phyloP scores from a whole-genome alignment of 2,888 invertebrate species.

The Deladenus siricidicola region DNA sequence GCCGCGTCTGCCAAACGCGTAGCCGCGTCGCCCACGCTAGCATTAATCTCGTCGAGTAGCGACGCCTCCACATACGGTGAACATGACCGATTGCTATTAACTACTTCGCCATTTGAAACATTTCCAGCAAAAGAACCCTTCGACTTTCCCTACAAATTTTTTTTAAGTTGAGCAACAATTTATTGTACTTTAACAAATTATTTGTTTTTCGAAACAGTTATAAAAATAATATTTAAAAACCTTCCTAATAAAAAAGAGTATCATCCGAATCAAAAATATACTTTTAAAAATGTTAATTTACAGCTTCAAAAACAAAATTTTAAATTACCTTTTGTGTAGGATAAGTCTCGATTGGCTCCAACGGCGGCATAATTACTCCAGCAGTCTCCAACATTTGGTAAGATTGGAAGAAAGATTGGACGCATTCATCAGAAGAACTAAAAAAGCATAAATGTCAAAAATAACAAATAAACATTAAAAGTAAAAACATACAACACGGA shows the following conservation, averaged over 20 bases:
- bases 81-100: slow-evolving; percentile 4
- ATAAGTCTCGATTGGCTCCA: neutral
- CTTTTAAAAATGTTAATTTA: no score
- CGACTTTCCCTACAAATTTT: neutral
- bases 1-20: neutral
- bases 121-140: neutral
- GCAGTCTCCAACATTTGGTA: slow-evolving; percentile 62
- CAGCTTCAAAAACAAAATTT: no score
- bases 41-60: neutral
- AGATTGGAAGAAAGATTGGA: slow-evolving; percentile 45
- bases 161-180: no score
- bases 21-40: neutral
- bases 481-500: slow-evolving; percentile 62
- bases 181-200: no score
- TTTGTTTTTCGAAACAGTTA: no score
- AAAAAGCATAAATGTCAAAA: neutral
- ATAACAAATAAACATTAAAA: slow-evolving; percentile 50
- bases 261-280: no score
- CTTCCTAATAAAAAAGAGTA: neutral
- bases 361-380: neutral
- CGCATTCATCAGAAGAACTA: slow-evolving; percentile 59
- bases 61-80: slow-evolving; percentile 4
- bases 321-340: neutral
- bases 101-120: neutral
- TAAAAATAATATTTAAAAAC: neutral